Evolutionary conservation across 2,113 vertebrate species (phyloP).

Genomic region (Emydura subglobosa): DNA sequence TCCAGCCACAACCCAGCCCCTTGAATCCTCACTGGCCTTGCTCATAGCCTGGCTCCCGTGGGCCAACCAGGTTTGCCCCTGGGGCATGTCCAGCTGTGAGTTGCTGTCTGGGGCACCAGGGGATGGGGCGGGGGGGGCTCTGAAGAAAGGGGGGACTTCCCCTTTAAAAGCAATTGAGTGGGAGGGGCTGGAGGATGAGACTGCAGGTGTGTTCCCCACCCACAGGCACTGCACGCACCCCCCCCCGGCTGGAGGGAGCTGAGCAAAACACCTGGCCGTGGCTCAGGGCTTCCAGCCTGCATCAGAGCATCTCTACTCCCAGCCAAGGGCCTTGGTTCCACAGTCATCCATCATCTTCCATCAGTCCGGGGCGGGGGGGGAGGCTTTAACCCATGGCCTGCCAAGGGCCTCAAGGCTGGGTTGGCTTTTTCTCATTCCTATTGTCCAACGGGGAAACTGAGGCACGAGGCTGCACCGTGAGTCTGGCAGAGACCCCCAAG

Average conservation of each 20-base stretch:
- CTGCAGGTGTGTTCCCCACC: background rate
- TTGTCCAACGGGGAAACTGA: background rate
- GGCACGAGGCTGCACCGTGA: background rate
- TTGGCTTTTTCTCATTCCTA: background rate
- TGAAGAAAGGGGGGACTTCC: background rate
- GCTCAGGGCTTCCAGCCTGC: background rate
- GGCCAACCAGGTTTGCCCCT: background rate
- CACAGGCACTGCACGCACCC: background rate
- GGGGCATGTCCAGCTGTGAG: background rate
- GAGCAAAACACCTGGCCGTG: background rate
- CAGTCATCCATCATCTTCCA: background rate
- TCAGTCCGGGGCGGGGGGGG: background rate
- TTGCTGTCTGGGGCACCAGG: background rate
- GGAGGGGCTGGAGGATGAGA: background rate
- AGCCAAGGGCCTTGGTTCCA: background rate
- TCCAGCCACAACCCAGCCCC: background rate
- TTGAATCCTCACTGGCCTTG: background rate
- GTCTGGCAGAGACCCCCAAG: background rate
- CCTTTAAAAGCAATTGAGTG: background rate
- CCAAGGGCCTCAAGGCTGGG: background rate
- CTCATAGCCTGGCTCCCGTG: background rate
- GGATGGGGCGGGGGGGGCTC: background rate
- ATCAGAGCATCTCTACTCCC: background rate
- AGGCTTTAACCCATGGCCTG: background rate
- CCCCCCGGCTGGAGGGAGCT: background rate